Percentiles rank a stretch among this genome's conserved stretches.
Evolutionary conservation across 2,888 invertebrate genomes (phyloP).

Genomic region (Linyphia triangularis): DNA sequence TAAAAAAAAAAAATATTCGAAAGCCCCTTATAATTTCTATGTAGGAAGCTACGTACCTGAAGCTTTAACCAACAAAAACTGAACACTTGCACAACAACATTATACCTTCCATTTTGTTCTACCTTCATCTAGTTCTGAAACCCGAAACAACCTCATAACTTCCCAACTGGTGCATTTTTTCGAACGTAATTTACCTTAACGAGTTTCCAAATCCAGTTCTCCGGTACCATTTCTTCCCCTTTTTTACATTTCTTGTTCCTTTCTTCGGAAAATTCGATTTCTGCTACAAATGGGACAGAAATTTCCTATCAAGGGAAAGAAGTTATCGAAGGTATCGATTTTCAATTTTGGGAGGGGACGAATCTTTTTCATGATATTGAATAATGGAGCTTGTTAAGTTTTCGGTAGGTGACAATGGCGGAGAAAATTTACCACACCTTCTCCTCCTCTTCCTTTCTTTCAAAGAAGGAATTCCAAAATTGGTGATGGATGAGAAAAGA

Average conservation of each 20-base stretch:
- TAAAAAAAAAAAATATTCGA: too few species aligned
- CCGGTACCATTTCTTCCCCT: not conserved
- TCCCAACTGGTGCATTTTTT: too few species aligned
- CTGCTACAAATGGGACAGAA: slow-evolving; percentile 37
- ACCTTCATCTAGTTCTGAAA: too few species aligned
- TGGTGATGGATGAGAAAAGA: slow-evolving; percentile 49
- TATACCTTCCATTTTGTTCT: too few species aligned
- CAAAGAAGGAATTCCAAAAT: slow-evolving; percentile 24
- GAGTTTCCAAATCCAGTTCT: not conserved
- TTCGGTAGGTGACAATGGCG: slow-evolving; percentile 49
- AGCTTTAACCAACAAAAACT: too few species aligned
- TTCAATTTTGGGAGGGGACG: slow-evolving; percentile 42
- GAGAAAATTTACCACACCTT: slow-evolving; percentile 3
- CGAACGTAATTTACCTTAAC: slow-evolving; percentile 26
- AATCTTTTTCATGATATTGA: slow-evolving; percentile 56
- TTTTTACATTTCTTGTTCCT: not conserved
- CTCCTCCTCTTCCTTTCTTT: not conserved
- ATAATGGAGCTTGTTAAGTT: slow-evolving; percentile 72
- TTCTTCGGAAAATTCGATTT: slow-evolving; percentile 44
- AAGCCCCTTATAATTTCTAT: too few species aligned
- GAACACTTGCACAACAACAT: too few species aligned
- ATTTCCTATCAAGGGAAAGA: slow-evolving; percentile 47
- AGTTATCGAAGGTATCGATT: slow-evolving; percentile 55
- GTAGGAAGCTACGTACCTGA: too few species aligned
- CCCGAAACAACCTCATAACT: too few species aligned